A percentile compares a stretch with the other conserved stretches of the same genome.
Conservation (phyloP, 2,797 vertebrate species). For the Stomatorhinus walkeri region DNA sequence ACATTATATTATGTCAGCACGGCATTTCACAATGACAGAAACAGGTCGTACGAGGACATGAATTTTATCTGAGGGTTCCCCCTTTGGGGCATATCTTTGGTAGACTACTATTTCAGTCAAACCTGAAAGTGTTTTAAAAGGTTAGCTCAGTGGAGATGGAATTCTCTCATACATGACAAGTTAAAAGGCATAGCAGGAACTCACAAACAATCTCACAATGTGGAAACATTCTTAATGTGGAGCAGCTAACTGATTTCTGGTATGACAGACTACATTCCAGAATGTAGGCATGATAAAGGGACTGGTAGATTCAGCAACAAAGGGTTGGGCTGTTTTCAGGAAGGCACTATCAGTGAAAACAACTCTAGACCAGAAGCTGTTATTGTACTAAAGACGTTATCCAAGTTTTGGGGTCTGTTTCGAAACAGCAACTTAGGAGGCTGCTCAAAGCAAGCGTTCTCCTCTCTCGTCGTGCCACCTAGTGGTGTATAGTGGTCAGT, state of each 20-base stretch:
- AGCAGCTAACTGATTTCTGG: neutral
- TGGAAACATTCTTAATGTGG: neutral
- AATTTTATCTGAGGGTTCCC: neutral
- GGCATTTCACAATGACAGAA: neutral
- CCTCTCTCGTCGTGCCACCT: constrained; percentile 1
- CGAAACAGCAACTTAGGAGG: neutral
- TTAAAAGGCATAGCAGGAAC: neutral
- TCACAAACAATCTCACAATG: neutral
- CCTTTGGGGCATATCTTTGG: neutral
- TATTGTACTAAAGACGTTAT: neutral
- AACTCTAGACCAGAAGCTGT: neutral
- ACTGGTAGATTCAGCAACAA: neutral
- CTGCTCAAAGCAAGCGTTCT: neutral
- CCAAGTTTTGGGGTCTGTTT: neutral
- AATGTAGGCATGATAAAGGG: neutral
- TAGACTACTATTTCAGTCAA: neutral
- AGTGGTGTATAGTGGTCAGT: neutral
- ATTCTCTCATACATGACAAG: neutral
- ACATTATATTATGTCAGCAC: neutral
- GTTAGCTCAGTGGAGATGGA: neutral
- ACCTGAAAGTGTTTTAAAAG: neutral
- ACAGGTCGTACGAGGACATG: neutral
- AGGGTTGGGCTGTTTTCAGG: neutral
- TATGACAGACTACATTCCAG: neutral
- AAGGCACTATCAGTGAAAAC: neutral